Base-by-base conservation (phyloP, 2,888 invertebrate species). In the Tuberolachnus salignus region DNA sequence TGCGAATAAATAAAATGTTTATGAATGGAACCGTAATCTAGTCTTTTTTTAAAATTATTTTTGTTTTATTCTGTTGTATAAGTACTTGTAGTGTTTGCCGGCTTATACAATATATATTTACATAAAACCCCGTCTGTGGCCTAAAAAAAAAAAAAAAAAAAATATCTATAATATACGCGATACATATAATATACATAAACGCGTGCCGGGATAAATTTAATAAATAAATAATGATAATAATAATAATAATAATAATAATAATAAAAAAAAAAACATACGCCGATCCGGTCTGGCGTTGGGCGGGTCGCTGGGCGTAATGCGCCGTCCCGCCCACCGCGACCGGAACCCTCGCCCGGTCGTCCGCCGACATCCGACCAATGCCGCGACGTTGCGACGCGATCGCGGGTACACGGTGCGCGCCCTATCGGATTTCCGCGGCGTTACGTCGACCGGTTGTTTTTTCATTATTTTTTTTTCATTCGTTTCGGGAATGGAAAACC, bases 221-320 rank as follows among this genome's bases (percentile, higher is more conserved):
- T 34, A 34, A 34, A 34, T 34, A 34, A 34, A n/a, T n/a, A n/a
- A n/a, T n/a, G n/a, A n/a, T n/a, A n/a, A n/a, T n/a, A n/a, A n/a
- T n/a, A n/a, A n/a, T n/a, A n/a, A 34, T 34, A 51, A 51, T 0
- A 46, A 13, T n/a, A n/a, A n/a, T n/a, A n/a, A 34, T 34, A 51
- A 51, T 0, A 46, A 13, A 59, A 57, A 19, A 26, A 59, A 21
- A 46, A 59, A 70, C 49, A 59, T 46, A 59, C 49, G 13, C 14
- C 49, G 34, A 19, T 10, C 34, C 10, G 59, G 16, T 26, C 42
- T 21, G 53, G 57, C 34, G 34, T 21, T 23, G 49, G 81, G 80
- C 61, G 72, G 71, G 2, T 57, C 66, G 14, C 2, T 46, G 66
- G 75, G 66, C 75, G 74, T 66, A 19, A 19, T 44, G 8, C 34